Base-by-base conservation (phyloP, 2,888 invertebrate species). In the Philopedon plagiatum region DNA sequence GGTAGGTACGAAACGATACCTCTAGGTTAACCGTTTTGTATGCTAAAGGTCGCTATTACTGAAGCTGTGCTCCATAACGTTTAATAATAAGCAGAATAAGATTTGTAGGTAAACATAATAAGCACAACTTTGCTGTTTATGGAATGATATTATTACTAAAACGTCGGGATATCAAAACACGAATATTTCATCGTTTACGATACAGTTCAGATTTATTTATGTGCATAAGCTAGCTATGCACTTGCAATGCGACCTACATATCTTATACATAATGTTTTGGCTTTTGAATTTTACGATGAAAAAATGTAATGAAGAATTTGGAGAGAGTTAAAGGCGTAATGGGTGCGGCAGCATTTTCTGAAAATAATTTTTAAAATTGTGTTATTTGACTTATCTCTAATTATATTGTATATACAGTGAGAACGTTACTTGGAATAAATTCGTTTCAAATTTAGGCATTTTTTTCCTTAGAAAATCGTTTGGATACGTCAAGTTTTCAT, bases 61-160 rank as follows among this genome's bases (percentile, higher is more conserved):
- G 13, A 41, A 23, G 15, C 26, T 49, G 13, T 49, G 21, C 11
- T 23, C 23, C n/a, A 26, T 23, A 41, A 11, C 26, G 18, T 23
- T 15, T 15, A 41, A 18, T 60, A 41, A 18, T 60, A 41, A 49
- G 7, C 51, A 23, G 32, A 46, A 49, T 13, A 49, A 62, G 15
- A 62, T 34, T 62, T 62, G 49, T 51, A 32, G 34, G 49, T 49
- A 51, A 62, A 62, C 34, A 51, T 62, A 62, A 62, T 62, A 62
- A 62, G 41, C 34, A 9, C 44, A 54, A 44, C 15, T 32, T 21
- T 44, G 44, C 66, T 58, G 32, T 66, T 57, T 66, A 66, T 57
- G 66, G 66, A 44, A 46, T 57, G 56, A 65, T 66, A 66, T 66
- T 65, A 65, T 65, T 66, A 66, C 66, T 58, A 19, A 66, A 66